Evolutionary conservation across 2,888 invertebrate genomes (phyloP).

Genomic region (Anthoptus insignis): DNA sequence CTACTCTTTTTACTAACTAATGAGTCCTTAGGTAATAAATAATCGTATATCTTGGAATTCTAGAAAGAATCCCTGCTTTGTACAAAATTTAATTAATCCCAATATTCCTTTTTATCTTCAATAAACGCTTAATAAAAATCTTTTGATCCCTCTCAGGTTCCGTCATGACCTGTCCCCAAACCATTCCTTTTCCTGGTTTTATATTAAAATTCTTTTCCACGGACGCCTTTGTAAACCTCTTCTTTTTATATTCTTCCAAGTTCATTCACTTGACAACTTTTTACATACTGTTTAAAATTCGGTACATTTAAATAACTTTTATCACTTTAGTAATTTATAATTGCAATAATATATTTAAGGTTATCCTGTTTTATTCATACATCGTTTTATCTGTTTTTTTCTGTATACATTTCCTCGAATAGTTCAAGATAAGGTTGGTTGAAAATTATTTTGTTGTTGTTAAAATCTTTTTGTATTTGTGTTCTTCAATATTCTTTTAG

Average conservation of each 20-base stretch:
- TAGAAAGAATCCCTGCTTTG: too few relatives aligned
- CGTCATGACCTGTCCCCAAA: background rate
- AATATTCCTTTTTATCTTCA: background rate
- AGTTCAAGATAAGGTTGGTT: background rate
- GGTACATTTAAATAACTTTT: background rate
- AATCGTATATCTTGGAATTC: too few relatives aligned
- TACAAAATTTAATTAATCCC: too few relatives aligned
- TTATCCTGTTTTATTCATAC: background rate
- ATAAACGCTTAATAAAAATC: background rate
- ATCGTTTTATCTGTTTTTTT: background rate
- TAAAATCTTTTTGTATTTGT: too few relatives aligned
- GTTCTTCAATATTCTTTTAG: too few relatives aligned
- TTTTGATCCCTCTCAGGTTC: background rate
- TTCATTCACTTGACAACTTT: slow-evolving; percentile 6
- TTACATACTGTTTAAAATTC: background rate
- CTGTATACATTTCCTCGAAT: background rate
- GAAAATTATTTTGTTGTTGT: background rate
- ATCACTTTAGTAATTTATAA: background rate
- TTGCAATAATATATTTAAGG: background rate
- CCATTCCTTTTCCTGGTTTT: background rate
- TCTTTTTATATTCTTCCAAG: background rate
- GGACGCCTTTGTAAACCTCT: background rate
- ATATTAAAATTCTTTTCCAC: background rate
- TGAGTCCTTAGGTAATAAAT: too few relatives aligned
- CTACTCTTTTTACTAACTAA: too few relatives aligned